A percentile compares a stretch with the other conserved stretches of the same genome.
These are phyloP conservation scores for Argyresthia goedartella DNA, from an alignment of 2,888 invertebrate species.

Conservation along the genomic window DNA sequence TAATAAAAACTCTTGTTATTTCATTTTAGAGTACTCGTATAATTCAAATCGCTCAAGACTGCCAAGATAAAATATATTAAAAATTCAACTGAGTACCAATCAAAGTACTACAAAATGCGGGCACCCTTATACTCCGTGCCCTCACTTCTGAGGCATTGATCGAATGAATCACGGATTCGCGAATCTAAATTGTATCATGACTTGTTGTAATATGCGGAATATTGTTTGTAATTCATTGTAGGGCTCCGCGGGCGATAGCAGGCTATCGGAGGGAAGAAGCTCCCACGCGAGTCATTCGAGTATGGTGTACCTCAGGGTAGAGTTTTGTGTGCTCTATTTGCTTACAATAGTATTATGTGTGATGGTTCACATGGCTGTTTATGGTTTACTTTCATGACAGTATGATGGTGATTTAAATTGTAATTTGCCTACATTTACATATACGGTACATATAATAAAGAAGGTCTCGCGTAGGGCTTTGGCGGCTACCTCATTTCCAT, in stretches of 20 bases:
- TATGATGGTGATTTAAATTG: no score
- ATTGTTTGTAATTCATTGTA: not conserved
- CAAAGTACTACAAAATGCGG: not conserved
- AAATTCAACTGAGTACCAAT: not conserved
- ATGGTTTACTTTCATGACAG: no score
- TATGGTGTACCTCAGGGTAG: not conserved
- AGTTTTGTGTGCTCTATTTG: no score
- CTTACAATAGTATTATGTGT: no score
- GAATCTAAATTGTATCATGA: not conserved
- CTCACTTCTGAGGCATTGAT: not conserved
- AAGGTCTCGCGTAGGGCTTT: not conserved
- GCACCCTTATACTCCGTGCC: not conserved
- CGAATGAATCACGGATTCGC: not conserved
- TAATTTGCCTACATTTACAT: no score
- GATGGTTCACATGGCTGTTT: no score
- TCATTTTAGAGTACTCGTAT: no score
- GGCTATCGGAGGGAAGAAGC: not conserved
- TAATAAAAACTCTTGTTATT: no score
- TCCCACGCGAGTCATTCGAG: not conserved
- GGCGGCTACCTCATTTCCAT: no score
- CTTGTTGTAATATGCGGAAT: not conserved
- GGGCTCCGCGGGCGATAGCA: not conserved
- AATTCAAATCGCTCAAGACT: no score
- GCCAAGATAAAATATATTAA: no score
- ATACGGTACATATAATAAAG: no score